These are phyloP conservation scores for Eueremaeus valkanovi DNA, from an alignment of 2,888 invertebrate species.

Conservation along the genomic window DNA sequence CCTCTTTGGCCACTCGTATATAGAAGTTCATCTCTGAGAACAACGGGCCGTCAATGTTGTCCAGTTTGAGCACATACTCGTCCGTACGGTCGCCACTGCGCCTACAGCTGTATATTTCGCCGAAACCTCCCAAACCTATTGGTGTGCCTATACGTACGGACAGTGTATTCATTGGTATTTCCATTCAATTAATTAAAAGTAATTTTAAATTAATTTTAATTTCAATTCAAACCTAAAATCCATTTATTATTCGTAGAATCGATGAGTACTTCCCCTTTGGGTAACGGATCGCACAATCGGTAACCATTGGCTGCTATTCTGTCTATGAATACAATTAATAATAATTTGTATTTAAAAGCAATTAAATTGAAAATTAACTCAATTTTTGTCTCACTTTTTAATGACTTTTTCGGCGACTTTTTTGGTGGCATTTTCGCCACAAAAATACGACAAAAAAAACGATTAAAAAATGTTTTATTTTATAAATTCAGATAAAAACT, in stretches of 20 bases:
- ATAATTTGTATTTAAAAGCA: no score
- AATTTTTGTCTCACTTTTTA: background rate
- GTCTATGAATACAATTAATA: background rate
- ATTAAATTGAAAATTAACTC: no score
- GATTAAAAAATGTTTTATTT: no score
- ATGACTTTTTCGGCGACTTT: background rate
- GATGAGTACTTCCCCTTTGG: conserved; percentile 68
- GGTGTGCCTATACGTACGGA: conserved; percentile 72
- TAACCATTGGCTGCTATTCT: conserved; percentile 48
- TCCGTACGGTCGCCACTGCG: conserved; percentile 28
- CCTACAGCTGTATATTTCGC: conserved; percentile 75
- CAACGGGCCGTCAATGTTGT: conserved; percentile 83
- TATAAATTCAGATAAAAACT: no score
- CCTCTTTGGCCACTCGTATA: conserved; percentile 62
- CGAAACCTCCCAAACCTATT: conserved; percentile 87
- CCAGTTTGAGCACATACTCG: conserved; percentile 42
- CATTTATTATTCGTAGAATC: conserved; percentile 75
- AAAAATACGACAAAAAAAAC: no score
- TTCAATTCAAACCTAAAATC: no score
- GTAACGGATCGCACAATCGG: conserved; percentile 66
- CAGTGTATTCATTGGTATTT: no score
- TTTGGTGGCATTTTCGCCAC: no score
- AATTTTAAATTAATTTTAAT: no score
- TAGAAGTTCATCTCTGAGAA: conserved; percentile 98
- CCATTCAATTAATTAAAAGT: no score